Conservation (phyloP, 2,888 invertebrate species). For the Ypsolopha sequella region DNA sequence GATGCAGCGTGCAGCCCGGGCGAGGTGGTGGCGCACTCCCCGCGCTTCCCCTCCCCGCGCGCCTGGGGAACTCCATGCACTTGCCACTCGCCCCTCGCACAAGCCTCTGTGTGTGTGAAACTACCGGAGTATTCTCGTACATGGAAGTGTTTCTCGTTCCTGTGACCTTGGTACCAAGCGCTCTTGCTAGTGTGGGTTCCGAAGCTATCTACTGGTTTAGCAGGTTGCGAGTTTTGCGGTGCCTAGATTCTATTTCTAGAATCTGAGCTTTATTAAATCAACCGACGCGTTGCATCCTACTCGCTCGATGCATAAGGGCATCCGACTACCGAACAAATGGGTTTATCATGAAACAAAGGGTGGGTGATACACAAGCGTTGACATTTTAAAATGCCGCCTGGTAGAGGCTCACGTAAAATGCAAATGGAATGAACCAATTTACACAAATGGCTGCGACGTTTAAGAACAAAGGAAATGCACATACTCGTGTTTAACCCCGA, state of each 20-base stretch:
- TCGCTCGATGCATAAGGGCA: too few relatives aligned
- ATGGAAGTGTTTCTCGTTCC: conserved; percentile 29
- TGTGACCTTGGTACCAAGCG: conserved; percentile 39
- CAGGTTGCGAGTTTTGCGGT: conserved; percentile 44
- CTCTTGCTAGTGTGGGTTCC: conserved; percentile 27
- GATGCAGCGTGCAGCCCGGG: conserved; percentile 59
- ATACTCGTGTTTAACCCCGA: too few relatives aligned
- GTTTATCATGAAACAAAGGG: too few relatives aligned
- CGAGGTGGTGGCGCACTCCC: conserved; percentile 11
- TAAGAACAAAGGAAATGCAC: too few relatives aligned
- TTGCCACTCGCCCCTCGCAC: conserved; percentile 2
- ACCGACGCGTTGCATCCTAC: conserved; percentile 1
- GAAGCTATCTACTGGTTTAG: conserved; percentile 27
- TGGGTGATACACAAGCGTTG: too few relatives aligned
- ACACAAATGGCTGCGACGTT: too few relatives aligned
- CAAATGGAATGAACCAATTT: too few relatives aligned
- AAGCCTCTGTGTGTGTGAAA: not conserved
- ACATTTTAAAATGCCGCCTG: too few relatives aligned
- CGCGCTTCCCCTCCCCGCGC: conserved; percentile 18
- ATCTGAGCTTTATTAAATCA: conserved; percentile 27
- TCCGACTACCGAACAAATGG: too few relatives aligned
- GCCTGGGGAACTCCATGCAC: conserved; percentile 25
- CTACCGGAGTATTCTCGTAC: not conserved
- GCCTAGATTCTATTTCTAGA: conserved; percentile 57
- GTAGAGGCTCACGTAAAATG: too few relatives aligned